Evolutionary conservation across 1,140 invertebrate species (phyloP).

Genomic region (Anoplolepis gracilipes): DNA sequence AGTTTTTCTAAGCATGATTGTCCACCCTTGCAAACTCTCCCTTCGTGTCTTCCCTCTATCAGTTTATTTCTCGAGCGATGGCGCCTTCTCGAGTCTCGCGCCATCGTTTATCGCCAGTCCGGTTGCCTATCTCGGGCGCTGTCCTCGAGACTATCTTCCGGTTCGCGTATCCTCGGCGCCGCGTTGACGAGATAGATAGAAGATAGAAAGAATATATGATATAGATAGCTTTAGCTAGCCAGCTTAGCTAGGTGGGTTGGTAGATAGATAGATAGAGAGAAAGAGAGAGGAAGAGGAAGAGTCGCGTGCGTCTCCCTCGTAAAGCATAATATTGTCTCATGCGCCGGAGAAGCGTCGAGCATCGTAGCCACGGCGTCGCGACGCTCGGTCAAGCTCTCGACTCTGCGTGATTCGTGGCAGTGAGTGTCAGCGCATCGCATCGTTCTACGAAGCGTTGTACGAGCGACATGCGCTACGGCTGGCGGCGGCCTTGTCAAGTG

Average conservation of each 20-base stretch:
- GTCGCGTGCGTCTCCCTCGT: background rate
- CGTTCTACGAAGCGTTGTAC: constrained; percentile 23
- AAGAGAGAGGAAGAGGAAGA: background rate
- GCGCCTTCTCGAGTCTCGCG: constrained; percentile 6
- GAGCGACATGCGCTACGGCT: constrained; percentile 48
- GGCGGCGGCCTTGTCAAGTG: constrained; percentile 8
- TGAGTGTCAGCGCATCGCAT: constrained; percentile 36
- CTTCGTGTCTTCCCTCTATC: background rate
- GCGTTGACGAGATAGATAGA: background rate
- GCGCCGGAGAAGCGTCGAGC: constrained; percentile 21
- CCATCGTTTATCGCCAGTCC: constrained; percentile 68
- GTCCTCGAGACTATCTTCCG: constrained; percentile 63
- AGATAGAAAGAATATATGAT: background rate
- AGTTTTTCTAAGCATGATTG: background rate
- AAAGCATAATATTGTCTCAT: constrained; percentile 1
- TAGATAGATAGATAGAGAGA: background rate
- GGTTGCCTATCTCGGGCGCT: constrained; percentile 78
- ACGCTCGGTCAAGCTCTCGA: constrained; percentile 35
- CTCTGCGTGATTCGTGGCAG: constrained; percentile 47
- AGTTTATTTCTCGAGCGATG: background rate
- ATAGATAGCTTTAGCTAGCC: too few species aligned
- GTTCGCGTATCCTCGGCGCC: constrained; percentile 15
- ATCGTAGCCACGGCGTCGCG: constrained; percentile 25
- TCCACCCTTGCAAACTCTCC: constrained; percentile 24
- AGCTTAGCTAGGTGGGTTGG: too few species aligned